Base-by-base conservation (phyloP, 2,113 vertebrate genomes). In the Sturnira hondurensis region DNA sequence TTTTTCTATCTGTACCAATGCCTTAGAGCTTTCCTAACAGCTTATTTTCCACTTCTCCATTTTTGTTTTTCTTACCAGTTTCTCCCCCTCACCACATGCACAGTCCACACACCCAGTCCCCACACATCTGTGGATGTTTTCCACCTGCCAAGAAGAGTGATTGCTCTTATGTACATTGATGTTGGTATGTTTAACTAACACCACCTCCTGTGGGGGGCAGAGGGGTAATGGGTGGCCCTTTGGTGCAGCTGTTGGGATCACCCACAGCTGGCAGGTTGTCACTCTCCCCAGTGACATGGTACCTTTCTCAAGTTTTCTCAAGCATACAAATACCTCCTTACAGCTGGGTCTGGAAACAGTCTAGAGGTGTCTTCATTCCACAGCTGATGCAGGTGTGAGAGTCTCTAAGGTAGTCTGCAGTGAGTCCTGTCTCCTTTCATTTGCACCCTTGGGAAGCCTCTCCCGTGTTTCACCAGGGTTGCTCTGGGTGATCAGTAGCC, bases 181-280 rank as follows among this genome's bases (percentile, higher is more conserved):
- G 1, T 20, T 11, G 38, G 28, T 28, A 19, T 16, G 17, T 43
- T 31, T 14, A 33, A 11, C 11, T 36, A 45, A 8, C 2, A 17
- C 5, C 0, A 0, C 3, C 12, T 11, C 38, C 12, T 11, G 3
- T 2, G 1, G n/a, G 4, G 33, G 14, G 22, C 14, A 80, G 71
- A 54, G 33, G 26, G 54, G 0, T 7, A 13, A 28, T 0, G 0
- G 0, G 0, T 2, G 38, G 14, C 17, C 61, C 26, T 43, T 22
- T 26, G 10, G 26, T 38, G 22, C 43, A 22, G 24, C 15, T 33
- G 50, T 28, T 11, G 63, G n/a, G 47, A 47, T 45, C 5, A 12
- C 38, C 33, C 67, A 36, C 6, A 68, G 31, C 22, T n/a, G 70
- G 4, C 1, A n/a, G 7, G 1, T 52, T 4, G 3, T 38, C 20